Evolutionary conservation across 2,888 invertebrate genomes (phyloP), one percentile per base, ranked within the genome.

Genomic region (Perizoma affinitatum): DNA sequence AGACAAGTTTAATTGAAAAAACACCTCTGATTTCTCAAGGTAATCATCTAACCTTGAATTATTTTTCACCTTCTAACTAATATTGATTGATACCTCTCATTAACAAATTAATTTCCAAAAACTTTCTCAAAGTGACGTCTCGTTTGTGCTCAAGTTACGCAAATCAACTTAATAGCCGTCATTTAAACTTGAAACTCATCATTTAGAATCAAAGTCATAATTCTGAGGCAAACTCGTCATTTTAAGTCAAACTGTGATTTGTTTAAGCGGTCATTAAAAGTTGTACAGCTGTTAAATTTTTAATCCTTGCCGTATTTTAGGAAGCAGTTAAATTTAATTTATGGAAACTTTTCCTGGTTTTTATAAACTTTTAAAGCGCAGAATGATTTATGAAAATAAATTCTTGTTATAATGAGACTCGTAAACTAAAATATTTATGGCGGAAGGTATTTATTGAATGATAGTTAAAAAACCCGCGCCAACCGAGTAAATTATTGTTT

Each of bases 241-340:
- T 72, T 71, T 66, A 56, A 66, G 68, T 65, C 65, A 70, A 78
- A 70, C 75, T 70, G 69, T 68, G 69, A 73, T 78, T 74, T 67
- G 64, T 65, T 70, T 71, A 69, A 72, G 66, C 56, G 64, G 59
- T 66, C 72, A 80, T 81, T 78, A 76, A 78, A 82, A 82, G 78
- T 80, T 79, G 65, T 42, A 60, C 62, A 64, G 68, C 70, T 75
- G 72, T 76, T 79, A 74, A 72, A 79, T 78, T 79, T 79, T 80
- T 76, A 71, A 75, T 68, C 70, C 65, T 56, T 63, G 58, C 63
- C 48, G 51, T 65, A 64, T 67, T 68, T 63, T 38, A 36, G 51
- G 22, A 22, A 22, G 48, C 46, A 36, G 38, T 44, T 43, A 10
- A 48, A 48, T 61, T 54, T 51, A 52, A 52, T 52, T 61, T 51